phyloP scores from a whole-genome alignment of 2,113 vertebrate species.

The Macheiramphus alcinus region DNA sequence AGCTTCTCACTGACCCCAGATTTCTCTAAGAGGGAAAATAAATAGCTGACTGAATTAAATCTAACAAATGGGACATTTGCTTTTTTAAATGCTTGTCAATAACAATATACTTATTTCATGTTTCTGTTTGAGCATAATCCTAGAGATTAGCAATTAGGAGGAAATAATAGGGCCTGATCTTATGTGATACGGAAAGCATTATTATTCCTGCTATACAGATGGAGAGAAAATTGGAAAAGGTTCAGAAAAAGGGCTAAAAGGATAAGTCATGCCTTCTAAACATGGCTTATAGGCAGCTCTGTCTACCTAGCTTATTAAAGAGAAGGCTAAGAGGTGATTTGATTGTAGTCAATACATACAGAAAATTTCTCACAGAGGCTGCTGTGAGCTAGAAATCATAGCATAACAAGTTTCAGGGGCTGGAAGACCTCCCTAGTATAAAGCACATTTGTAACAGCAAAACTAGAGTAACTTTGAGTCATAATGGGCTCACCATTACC shows the following conservation, averaged over 20 bases:
- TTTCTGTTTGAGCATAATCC: slow-evolving; percentile 3
- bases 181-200: neutral
- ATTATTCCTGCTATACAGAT: neutral
- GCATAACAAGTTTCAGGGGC: neutral
- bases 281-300: neutral
- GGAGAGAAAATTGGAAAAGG: neutral
- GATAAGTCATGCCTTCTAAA: slow-evolving; percentile 27
- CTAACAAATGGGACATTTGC: neutral
- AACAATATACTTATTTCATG: neutral
- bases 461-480: neutral
- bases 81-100: neutral
- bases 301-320: neutral
- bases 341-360: neutral
- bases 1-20: neutral
- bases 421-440: neutral
- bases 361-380: neutral
- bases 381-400: neutral
- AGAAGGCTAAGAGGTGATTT: neutral
- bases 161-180: slow-evolving; percentile 21
- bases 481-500: neutral
- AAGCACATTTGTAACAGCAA: neutral
- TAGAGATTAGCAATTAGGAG: slow-evolving; percentile 4
- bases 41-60: neutral
- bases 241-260: slow-evolving; percentile 21
- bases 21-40: neutral